Conservation (phyloP, 2,888 invertebrate species). For the Limenitis camilla region DNA sequence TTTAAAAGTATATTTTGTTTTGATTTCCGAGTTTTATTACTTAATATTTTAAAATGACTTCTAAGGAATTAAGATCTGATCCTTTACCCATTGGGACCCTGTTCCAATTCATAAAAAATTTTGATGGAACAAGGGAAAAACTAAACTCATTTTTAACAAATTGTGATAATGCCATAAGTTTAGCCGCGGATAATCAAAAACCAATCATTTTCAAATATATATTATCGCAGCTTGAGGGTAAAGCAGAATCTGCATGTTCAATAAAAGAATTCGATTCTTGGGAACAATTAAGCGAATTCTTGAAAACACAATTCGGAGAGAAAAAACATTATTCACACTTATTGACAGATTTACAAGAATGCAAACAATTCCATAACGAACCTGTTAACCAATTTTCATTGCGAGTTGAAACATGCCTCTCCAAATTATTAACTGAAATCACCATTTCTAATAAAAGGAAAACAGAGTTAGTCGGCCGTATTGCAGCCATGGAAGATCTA, state of each 20-base stretch:
- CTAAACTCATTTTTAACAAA: too few species aligned
- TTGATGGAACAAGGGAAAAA: too few species aligned
- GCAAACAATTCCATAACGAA: too few species aligned
- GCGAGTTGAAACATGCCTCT: slow-evolving; percentile 24
- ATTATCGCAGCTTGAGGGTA: background rate
- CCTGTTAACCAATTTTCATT: slow-evolving; percentile 26
- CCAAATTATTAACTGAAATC: slow-evolving; percentile 28
- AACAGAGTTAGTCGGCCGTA: slow-evolving; percentile 15
- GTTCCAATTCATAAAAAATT: too few species aligned
- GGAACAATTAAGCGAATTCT: slow-evolving; percentile 1
- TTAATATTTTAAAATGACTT: too few species aligned
- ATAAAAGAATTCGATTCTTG: background rate
- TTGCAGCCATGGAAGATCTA: slow-evolving; percentile 29
- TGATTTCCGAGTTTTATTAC: too few species aligned
- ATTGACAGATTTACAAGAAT: background rate
- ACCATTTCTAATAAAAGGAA: slow-evolving; percentile 9
- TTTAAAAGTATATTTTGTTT: too few species aligned
- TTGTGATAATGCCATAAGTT: too few species aligned
- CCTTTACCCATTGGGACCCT: too few species aligned
- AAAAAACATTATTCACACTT: slow-evolving; percentile 1
- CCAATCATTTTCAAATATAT: slow-evolving; percentile 1
- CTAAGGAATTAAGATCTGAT: too few species aligned
- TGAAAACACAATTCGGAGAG: background rate
- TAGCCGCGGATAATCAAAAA: background rate
- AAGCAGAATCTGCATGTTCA: background rate